Percentiles rank a stretch among this genome's conserved stretches.
These are phyloP conservation scores for Sarcophaga caerulescens DNA, from an alignment of 2,888 invertebrate genomes.

Conservation along the genomic window DNA sequence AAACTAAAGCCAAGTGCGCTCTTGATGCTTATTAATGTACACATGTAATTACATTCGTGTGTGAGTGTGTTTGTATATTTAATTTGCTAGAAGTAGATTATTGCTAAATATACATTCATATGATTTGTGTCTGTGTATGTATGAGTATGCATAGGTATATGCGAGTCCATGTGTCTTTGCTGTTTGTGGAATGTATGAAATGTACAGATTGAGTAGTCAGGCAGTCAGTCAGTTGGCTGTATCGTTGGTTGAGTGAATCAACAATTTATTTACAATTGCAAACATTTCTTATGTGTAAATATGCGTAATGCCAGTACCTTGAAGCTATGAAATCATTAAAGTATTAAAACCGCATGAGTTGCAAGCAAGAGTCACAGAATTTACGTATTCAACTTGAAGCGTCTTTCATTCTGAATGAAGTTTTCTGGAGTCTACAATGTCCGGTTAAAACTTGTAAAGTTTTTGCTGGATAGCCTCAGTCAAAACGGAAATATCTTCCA, in stretches of 20 bases:
- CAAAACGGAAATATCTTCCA: too few relatives aligned
- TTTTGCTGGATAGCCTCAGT: too few relatives aligned
- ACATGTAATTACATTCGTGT: not conserved
- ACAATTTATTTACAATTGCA: conserved; percentile 26
- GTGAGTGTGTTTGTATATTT: not conserved
- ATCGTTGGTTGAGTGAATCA: conserved; percentile 49
- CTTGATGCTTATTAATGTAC: not conserved
- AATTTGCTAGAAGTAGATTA: conserved; percentile 38
- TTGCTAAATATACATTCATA: conserved; percentile 19
- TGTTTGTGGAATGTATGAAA: conserved; percentile 35
- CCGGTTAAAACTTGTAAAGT: too few relatives aligned
- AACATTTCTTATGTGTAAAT: conserved; percentile 10
- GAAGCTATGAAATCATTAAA: conserved; percentile 10
- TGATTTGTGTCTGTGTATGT: not conserved
- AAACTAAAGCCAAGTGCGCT: too few relatives aligned
- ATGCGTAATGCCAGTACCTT: not conserved
- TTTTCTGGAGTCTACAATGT: too few relatives aligned
- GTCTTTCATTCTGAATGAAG: too few relatives aligned
- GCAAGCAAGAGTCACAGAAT: too few relatives aligned
- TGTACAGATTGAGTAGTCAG: conserved; percentile 49
- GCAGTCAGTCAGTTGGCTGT: not conserved
- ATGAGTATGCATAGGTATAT: not conserved
- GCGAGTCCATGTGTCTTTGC: too few relatives aligned
- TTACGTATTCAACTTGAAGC: too few relatives aligned
- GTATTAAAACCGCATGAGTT: not conserved